These are phyloP conservation scores for Stichodactyla mertensii DNA, from an alignment of 64 coral and sea anemone genomes.

Conservation along the genomic window DNA sequence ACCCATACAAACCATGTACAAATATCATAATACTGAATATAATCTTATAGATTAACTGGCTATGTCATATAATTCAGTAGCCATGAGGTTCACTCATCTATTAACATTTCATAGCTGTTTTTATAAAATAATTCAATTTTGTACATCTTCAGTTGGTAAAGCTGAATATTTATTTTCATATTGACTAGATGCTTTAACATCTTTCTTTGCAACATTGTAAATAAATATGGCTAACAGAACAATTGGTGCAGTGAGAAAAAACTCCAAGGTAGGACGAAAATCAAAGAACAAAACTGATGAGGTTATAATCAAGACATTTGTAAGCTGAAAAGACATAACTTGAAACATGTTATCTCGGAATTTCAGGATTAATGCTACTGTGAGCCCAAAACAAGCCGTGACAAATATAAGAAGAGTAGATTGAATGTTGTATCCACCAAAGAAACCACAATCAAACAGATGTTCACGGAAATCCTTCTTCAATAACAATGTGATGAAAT, in stretches of 20 bases:
- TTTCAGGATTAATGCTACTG: conserved; percentile 65
- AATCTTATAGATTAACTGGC: too few relatives aligned
- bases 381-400: conserved; percentile 60
- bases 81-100: too few relatives aligned
- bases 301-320: conserved; percentile 74
- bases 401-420: conserved; percentile 59
- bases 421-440: conserved; percentile 62
- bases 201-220: conserved; percentile 26
- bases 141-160: too few relatives aligned
- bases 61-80: too few relatives aligned
- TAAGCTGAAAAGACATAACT: conserved; percentile 73
- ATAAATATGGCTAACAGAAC: conserved; percentile 62
- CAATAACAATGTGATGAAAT: conserved; percentile 33
- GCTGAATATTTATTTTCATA: not conserved
- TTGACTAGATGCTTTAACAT: not conserved
- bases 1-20: too few relatives aligned
- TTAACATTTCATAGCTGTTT: too few relatives aligned
- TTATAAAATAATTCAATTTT: too few relatives aligned
- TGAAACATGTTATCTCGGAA: conserved; percentile 85
- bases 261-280: conserved; percentile 58
- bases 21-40: too few relatives aligned
- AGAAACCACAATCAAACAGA: conserved; percentile 46
- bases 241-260: conserved; percentile 51
- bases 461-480: conserved; percentile 44
- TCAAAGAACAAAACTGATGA: conserved; percentile 69